Evolutionary conservation across 2,797 vertebrate species (phyloP).

Genomic region (Siniperca undulata): DNA sequence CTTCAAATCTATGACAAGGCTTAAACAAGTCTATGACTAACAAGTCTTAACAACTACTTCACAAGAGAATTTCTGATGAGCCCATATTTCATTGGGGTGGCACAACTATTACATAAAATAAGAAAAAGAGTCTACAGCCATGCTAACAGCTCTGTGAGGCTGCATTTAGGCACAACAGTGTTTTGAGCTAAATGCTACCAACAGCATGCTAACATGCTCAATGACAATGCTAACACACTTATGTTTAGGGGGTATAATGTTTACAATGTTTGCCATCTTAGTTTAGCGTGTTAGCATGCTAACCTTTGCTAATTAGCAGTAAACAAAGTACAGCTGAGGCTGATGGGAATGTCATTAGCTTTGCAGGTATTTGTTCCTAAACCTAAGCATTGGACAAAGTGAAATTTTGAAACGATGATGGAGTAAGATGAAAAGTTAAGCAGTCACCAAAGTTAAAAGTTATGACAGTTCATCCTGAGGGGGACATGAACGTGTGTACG

Average conservation of each 20-base stretch:
- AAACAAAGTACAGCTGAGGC: background rate
- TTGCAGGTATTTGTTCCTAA: background rate
- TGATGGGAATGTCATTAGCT: background rate
- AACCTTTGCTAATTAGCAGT: background rate
- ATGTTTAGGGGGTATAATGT: background rate
- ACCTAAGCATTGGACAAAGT: background rate
- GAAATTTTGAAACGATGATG: background rate
- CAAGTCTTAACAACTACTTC: background rate
- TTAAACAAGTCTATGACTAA: background rate
- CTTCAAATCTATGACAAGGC: background rate
- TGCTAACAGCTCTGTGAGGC: background rate
- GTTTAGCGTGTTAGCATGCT: background rate
- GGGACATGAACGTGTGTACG: too few species aligned
- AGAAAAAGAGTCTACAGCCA: background rate
- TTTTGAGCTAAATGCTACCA: background rate
- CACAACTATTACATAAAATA: constrained; percentile 4
- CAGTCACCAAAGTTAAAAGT: background rate
- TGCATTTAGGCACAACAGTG: background rate
- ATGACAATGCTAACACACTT: background rate
- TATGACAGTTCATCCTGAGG: background rate
- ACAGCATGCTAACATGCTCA: background rate
- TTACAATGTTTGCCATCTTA: background rate
- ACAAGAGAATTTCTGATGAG: background rate
- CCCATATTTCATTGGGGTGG: background rate
- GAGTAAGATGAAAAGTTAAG: background rate